Conservation (phyloP, 2,888 invertebrate species). For the Papilio demoleus region DNA sequence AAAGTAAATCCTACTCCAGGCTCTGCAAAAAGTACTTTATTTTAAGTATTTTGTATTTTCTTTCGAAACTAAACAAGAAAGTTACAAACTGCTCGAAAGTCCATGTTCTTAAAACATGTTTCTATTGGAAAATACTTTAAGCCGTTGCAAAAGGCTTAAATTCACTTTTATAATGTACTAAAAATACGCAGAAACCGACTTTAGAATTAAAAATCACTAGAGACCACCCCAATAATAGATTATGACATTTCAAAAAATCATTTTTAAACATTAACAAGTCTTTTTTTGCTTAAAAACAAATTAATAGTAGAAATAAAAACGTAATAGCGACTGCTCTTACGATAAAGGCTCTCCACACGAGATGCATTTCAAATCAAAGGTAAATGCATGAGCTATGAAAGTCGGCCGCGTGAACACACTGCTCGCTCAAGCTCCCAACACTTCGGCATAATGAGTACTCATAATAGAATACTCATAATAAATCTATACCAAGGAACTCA, state of each 20-base stretch:
- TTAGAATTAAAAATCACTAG: too few species aligned
- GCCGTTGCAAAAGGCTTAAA: not conserved
- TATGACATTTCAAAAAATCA: too few species aligned
- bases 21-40: conserved; percentile 9
- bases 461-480: not conserved
- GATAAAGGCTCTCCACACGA: conserved; percentile 31
- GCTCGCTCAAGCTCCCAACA: conserved; percentile 26
- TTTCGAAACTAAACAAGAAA: conserved; percentile 11
- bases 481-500: too few species aligned
- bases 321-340: conserved; percentile 27
- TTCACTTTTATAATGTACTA: too few species aligned
- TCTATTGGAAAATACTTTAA: conserved; percentile 6
- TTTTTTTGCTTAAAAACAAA: not conserved
- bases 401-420: conserved; percentile 23
- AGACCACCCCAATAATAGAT: too few species aligned
- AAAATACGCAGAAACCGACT: too few species aligned
- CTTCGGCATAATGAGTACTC: conserved; percentile 23
- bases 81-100: not conserved
- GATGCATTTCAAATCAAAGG: conserved; percentile 37
- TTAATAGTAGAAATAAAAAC: not conserved
- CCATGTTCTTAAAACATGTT: not conserved
- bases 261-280: too few species aligned
- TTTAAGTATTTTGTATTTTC: conserved; percentile 26
- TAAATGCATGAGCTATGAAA: conserved; percentile 31
- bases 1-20: conserved; percentile 15